Conservation (phyloP, 37 sponge, comb jelly and placozoan species). For the Theonella swinhoei region DNA sequence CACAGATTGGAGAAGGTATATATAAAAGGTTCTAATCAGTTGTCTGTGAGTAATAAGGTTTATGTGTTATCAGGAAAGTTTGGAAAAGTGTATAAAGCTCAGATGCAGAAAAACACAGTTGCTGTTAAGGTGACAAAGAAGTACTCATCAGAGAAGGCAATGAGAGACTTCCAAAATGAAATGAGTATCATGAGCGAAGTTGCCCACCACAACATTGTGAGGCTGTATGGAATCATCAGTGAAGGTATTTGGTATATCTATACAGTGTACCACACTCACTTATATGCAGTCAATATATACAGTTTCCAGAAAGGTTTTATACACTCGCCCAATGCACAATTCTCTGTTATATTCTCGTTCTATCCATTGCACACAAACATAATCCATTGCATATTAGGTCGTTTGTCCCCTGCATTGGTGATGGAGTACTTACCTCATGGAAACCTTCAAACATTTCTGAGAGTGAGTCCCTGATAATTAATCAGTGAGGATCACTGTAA, state of each 20-base stretch:
- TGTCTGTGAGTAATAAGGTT: too few species aligned
- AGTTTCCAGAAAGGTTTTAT: too few species aligned
- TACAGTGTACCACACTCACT: too few species aligned
- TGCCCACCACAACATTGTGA: slow-evolving; percentile 55
- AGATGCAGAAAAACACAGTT: slow-evolving; percentile 15
- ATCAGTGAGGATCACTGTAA: too few species aligned
- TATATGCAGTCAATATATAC: too few species aligned
- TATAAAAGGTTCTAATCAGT: too few species aligned
- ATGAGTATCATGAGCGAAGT: slow-evolving; percentile 52
- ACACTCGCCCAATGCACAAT: too few species aligned
- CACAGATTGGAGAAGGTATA: slow-evolving; percentile 54
- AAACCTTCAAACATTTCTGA: slow-evolving; percentile 63
- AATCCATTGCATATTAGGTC: slow-evolving; percentile 15
- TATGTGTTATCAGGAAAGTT: slow-evolving; percentile 50
- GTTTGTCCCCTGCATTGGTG: slow-evolving; percentile 41
- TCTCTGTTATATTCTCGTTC: too few species aligned
- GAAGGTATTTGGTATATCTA: too few species aligned
- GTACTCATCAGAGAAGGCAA: neutral
- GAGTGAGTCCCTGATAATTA: too few species aligned
- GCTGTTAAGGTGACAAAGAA: slow-evolving; percentile 64
- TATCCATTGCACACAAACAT: neutral
- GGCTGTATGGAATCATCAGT: slow-evolving; percentile 27
- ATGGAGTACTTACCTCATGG: slow-evolving; percentile 72
- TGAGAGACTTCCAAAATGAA: slow-evolving; percentile 28
- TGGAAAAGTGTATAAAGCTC: slow-evolving; percentile 59